These are phyloP conservation scores for Bibio marci DNA, from an alignment of 2,888 invertebrate species.

Conservation along the genomic window DNA sequence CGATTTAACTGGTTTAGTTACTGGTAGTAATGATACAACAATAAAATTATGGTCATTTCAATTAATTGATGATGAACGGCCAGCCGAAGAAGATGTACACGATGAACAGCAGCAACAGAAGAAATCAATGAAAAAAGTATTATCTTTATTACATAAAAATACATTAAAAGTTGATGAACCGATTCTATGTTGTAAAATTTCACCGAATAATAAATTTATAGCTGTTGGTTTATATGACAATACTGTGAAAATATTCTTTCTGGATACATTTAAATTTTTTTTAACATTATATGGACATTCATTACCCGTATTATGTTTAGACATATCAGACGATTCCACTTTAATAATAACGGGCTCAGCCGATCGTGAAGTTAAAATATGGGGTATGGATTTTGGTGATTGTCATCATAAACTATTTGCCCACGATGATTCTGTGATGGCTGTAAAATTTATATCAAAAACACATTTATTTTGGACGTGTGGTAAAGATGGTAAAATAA, in stretches of 20 bases:
- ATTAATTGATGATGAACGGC: constrained; percentile 49
- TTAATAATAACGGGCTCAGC: constrained; percentile 88
- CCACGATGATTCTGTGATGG: constrained; percentile 88
- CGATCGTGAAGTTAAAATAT: constrained; percentile 90
- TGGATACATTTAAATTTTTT: constrained; percentile 91
- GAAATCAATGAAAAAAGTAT: constrained; percentile 31
- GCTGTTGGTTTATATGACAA: constrained; percentile 83
- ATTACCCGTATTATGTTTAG: constrained; percentile 81
- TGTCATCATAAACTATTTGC: constrained; percentile 91
- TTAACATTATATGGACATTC: constrained; percentile 92
- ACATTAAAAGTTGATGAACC: constrained; percentile 78
- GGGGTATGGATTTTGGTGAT: constrained; percentile 99
- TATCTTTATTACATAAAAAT: constrained; percentile 61
- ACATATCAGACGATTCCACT: constrained; percentile 76
- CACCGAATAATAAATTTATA: constrained; percentile 71
- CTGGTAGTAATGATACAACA: constrained; percentile 76
- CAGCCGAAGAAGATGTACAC: constrained; percentile 35
- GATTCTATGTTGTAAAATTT: constrained; percentile 65
- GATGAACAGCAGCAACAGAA: constrained; percentile 2
- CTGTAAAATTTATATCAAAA: constrained; percentile 71
- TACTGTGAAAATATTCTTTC: constrained; percentile 88
- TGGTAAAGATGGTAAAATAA: constrained; percentile 85
- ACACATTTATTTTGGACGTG: constrained; percentile 89
- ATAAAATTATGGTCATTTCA: constrained; percentile 93
- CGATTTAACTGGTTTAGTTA: constrained; percentile 66